Percentiles rank a stretch among this genome's conserved stretches.
Evolutionary conservation across 2,797 vertebrate genomes (phyloP).

Genomic region (Pipistrellus kuhlii): DNA sequence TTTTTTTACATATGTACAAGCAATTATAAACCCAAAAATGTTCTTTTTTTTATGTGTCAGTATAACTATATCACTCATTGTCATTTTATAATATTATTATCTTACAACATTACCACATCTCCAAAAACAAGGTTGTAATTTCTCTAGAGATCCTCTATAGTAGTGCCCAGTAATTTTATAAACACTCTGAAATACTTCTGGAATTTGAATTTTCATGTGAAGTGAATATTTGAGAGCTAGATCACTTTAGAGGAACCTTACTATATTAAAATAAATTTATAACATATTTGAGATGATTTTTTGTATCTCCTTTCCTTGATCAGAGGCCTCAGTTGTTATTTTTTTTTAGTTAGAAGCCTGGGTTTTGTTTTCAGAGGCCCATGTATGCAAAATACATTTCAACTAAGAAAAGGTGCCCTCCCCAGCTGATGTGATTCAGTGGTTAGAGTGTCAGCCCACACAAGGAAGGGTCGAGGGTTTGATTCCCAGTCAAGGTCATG

Average conservation of each 20-base stretch:
- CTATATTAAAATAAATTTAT: not conserved
- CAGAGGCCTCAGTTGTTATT: not conserved
- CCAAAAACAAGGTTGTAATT: not conserved
- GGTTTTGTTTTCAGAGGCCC: not conserved
- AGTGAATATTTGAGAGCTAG: slow-evolving; percentile 11
- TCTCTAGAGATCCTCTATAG: not conserved
- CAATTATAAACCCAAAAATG: not conserved
- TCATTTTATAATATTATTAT: not conserved
- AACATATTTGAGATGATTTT: slow-evolving; percentile 19
- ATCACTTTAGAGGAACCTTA: not conserved
- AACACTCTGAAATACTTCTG: not conserved
- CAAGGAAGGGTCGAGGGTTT: not conserved
- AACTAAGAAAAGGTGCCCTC: slow-evolving; percentile 28
- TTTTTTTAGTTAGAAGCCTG: not conserved
- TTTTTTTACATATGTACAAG: not conserved
- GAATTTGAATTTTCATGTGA: slow-evolving; percentile 9
- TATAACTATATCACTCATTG: not conserved
- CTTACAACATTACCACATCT: not conserved
- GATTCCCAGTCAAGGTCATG: not conserved
- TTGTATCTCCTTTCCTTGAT: not conserved
- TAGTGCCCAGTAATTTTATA: not conserved
- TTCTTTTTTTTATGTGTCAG: not conserved
- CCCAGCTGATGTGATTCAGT: not conserved
- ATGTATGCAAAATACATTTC: not conserved
- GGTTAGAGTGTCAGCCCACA: not conserved